Evolutionary conservation across 2,797 vertebrate species (phyloP), one percentile per base, ranked within the genome.

Genomic region (Leptodactylus fallax): DNA sequence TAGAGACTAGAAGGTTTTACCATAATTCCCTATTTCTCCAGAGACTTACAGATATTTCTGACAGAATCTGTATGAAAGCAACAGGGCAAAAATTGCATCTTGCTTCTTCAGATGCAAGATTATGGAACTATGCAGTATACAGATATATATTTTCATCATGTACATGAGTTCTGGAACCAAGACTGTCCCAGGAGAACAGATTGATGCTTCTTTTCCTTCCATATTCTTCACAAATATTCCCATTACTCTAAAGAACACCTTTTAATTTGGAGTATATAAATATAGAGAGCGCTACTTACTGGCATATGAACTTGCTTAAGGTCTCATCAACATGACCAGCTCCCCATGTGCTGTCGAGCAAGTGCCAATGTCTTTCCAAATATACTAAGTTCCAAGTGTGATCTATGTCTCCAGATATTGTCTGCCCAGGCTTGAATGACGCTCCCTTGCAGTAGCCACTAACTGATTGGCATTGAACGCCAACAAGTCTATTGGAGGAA

Each of bases 291-390:
- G 27, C 21, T 74, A 78, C 92, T 91, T 90, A 96, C 96, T 94
- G 92, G 90, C 94, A 94, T 82, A 93, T 95, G 90, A 96, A 96
- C 23, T 93, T 94, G 90, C 92, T 94, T 87, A 91, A 92, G 53
- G 90, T n/a, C 0, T 94, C 90, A 6, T 95, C 92, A 17, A 94
- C 88, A 25, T 90, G 72, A 55, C 96, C 96, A 0, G 95, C 96
- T 71, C 96, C 96, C 96, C 95, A 96, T 58, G 96, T 96, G 90
- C 94, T 95, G 76, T 96, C 96, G 21, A 96, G 90, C 27, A 96
- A 90, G 81, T 96, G 96, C 96, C 96, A 96, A 53, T 91, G 91
- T 65, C 93, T 95, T 2, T 95, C 94, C 11, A 96, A 92, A 90
- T 91, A 95, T 61, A 96, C 95, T 0, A 95, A 94, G 0, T 96